phyloP scores from a whole-genome alignment of 2,888 invertebrate genomes.

The Onchidella celtica region DNA sequence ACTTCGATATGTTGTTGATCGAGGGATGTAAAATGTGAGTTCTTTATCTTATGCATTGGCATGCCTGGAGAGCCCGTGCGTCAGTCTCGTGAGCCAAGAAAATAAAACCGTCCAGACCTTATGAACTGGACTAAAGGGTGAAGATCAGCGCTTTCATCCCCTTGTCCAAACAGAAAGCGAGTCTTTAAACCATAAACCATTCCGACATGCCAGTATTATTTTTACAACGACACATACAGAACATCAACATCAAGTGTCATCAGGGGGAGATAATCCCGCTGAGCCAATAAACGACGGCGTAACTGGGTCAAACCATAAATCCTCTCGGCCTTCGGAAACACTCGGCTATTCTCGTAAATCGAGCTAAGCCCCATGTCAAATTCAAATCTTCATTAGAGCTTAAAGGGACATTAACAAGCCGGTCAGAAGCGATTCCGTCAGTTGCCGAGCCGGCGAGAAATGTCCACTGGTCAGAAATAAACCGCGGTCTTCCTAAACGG shows the following conservation, averaged over 20 bases:
- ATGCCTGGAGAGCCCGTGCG: no score
- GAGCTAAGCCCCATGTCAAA: neutral
- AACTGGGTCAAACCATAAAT: neutral
- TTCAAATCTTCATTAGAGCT: neutral
- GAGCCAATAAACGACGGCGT: neutral
- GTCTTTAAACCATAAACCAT: neutral
- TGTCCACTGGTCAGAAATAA: no score
- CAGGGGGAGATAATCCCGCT: neutral
- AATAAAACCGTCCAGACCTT: no score
- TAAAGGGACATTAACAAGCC: neutral
- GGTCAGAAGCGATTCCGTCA: neutral
- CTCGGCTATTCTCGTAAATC: neutral
- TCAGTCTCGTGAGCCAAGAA: no score
- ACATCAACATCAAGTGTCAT: neutral
- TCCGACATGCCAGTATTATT: neutral
- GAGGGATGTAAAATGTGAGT: no score
- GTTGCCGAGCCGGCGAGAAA: no score
- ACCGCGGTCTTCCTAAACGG: no score
- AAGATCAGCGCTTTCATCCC: no score
- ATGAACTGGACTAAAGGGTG: no score
- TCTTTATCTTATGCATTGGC: no score
- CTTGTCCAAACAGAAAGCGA: no score
- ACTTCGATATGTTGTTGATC: no score
- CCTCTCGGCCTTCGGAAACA: neutral
- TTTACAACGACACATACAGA: neutral